Base-by-base conservation (phyloP, 2,113 vertebrate species). In the Antigone vipio region DNA sequence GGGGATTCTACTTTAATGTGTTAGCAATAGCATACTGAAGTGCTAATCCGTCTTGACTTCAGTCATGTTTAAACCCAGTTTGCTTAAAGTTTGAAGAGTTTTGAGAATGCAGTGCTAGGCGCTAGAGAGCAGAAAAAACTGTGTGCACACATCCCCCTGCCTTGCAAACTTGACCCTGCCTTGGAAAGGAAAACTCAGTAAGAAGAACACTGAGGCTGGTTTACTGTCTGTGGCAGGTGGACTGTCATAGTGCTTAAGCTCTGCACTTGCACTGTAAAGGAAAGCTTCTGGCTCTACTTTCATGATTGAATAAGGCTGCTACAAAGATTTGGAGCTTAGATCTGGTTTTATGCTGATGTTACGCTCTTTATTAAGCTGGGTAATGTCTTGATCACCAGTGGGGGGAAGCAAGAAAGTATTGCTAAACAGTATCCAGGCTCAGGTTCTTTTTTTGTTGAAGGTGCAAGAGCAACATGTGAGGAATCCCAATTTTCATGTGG, bases 401-500 rank as follows among this genome's bases (percentile, higher is more conserved):
- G 17, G 24, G 53, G 6, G 47, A 68, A 87, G 12, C 2, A 10
- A 72, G 23, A 38, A 68, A 60, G 9, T 80, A 15, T 47, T 85
- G 12, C 24, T 85, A 6, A 60, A 64, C 11, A 21, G 15, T 35
- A 59, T 20, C 0, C 0, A 29, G 23, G 6, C 56, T 93, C 68
- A 63, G 7, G 2, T 88, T 93, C 10, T 62, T 85, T 67, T 84
- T 74, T 87, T 12, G 3, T 94, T 95, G 75, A 97, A 99, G 99
- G 98, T 66, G 98, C 98, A 0, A 98, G 96, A 97, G 93, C 97
- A 35, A 98, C 98, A 94, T 99, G 99, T 98, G 99, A 99, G 34
- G 92, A 98, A 55, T 99, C 98, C 42, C 99, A 99, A 38, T 99
- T 99, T 87, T 99, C 98, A 64, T 99, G 99, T 96, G 98, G 98